These are phyloP conservation scores for Paratrypauchen microcephalus DNA, from an alignment of 2,797 vertebrate species.

Conservation along the genomic window DNA sequence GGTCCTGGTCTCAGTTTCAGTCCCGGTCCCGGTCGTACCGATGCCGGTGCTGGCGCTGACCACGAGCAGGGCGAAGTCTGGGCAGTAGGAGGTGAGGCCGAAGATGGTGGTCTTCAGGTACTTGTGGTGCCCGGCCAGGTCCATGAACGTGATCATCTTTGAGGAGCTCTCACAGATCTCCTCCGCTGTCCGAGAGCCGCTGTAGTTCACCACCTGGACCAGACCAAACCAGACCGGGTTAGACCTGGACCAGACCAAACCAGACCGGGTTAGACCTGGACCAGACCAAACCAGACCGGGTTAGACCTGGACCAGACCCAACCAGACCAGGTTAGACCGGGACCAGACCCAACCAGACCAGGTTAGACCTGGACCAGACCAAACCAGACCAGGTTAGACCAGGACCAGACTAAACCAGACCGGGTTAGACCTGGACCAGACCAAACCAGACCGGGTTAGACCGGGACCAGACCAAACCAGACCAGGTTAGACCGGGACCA, in stretches of 20 bases:
- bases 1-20: too few species aligned
- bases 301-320: neutral
- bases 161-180: constrained; percentile 98
- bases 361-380: too few species aligned
- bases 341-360: too few species aligned
- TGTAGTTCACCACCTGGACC: constrained; percentile 95
- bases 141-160: constrained; percentile 97
- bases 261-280: too few species aligned
- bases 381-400: too few species aligned
- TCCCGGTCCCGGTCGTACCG: constrained; percentile 68
- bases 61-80: constrained; percentile 94
- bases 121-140: constrained; percentile 95
- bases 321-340: too few species aligned
- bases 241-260: too few species aligned
- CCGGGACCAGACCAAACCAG: neutral
- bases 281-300: too few species aligned
- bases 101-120: constrained; percentile 98
- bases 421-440: too few species aligned
- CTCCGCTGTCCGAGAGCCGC: constrained; percentile 92
- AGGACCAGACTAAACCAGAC: too few species aligned
- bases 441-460: too few species aligned
- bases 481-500: too few species aligned
- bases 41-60: constrained; percentile 97
- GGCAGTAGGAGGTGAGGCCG: constrained; percentile 95
- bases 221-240: neutral